Base-by-base conservation (phyloP, 2,797 vertebrate genomes). In the Semotilus atromaculatus region DNA sequence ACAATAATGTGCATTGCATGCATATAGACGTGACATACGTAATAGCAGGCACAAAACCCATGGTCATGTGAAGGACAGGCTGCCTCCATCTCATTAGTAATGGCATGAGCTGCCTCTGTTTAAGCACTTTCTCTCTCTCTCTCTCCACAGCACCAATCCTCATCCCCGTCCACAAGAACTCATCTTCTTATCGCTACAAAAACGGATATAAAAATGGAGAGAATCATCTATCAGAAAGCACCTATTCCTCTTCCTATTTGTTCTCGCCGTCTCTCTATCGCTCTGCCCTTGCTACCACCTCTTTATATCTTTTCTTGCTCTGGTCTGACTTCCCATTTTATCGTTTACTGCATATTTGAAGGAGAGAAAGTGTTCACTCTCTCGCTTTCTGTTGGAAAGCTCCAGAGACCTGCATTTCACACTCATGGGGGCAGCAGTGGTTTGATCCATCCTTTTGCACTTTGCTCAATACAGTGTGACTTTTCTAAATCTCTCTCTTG, bases 1-100 rank as follows among this genome's bases (percentile, higher is more conserved):
- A 29, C 14, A 45, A 45, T 26, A 71, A 71, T 34, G 8, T 53
- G 18, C 26, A 76, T n/a, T 29, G 70, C n/a, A 13, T 43, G 13
- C 62, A 0, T 67, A 38, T 76, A 64, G n/a, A 19, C 8, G 13
- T 55, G 34, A 45, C 48, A 31, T n/a, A n/a, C n/a, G n/a, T n/a
- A 16, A 1, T 16, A 23, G 11, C 34, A 29, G 71, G 53, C 68
- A 38, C 9, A n/a, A 66, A 43, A 51, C 45, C 62, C 19, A 1
- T 75, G 60, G 43, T 53, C 45, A 70, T 79, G 87, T 91, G 90
- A 94, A 92, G 91, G 93, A 85, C 91, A 89, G 45, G 58, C 83
- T 84, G 81, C 83, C 89, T 93, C 92, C 87, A 91, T 93, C 85
- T 90, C 85, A 81, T 91, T 91, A 93, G 87, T 92, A 90, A 92